Percentiles rank a stretch among this genome's conserved stretches.
phyloP scores from a whole-genome alignment of 2,888 invertebrate species.

The Coenonympha glycerion region DNA sequence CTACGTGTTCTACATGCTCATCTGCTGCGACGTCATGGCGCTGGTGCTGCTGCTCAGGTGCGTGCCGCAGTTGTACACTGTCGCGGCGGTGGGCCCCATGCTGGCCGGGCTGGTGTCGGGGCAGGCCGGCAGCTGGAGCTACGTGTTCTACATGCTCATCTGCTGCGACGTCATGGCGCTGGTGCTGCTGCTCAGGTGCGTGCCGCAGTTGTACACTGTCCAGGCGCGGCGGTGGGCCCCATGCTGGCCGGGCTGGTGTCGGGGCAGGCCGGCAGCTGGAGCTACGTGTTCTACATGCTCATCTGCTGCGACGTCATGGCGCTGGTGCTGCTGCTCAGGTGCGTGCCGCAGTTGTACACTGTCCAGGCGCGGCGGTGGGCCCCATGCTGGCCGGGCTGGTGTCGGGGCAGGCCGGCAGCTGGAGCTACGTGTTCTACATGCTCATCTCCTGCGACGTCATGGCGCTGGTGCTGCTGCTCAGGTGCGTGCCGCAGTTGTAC shows the following conservation, averaged over 20 bases:
- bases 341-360: no score
- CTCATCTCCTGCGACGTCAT: constrained; percentile 88
- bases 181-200: constrained; percentile 78
- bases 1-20: constrained; percentile 93
- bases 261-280: constrained; percentile 79
- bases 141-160: constrained; percentile 95
- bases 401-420: constrained; percentile 77
- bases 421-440: constrained; percentile 94
- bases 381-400: constrained; percentile 91
- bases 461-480: constrained; percentile 81
- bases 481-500: no score
- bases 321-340: constrained; percentile 79
- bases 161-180: constrained; percentile 87
- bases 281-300: constrained; percentile 92
- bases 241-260: constrained; percentile 90
- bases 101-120: constrained; percentile 87
- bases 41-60: constrained; percentile 80
- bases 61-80: no score
- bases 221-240: constrained; percentile 95
- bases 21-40: constrained; percentile 87
- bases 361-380: constrained; percentile 90
- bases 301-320: constrained; percentile 89
- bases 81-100: constrained; percentile 92
- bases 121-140: constrained; percentile 80
- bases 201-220: no score